Evolutionary conservation across 2,888 invertebrate genomes (phyloP).

Genomic region (Trichacis sp.): DNA sequence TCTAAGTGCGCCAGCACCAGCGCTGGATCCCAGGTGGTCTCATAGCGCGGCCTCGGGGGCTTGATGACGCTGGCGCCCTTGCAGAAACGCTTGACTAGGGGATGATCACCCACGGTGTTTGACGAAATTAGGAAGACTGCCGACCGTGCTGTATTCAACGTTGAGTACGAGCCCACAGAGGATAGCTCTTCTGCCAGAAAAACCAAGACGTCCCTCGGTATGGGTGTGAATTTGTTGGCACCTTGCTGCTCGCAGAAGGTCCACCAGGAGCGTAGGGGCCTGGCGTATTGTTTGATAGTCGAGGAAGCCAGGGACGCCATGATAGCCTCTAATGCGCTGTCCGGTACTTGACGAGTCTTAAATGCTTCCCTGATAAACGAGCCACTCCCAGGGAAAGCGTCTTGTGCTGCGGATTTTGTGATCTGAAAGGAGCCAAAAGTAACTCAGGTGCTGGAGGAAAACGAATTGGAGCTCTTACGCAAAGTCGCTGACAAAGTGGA

Average conservation of each 20-base stretch:
- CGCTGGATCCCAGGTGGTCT: conserved; percentile 46
- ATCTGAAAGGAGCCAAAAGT: conserved; percentile 40
- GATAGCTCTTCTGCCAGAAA: conserved; percentile 19
- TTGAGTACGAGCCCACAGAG: conserved; percentile 9
- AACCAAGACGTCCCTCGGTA: conserved; percentile 8
- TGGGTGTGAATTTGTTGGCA: conserved; percentile 11
- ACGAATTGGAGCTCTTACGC: conserved; percentile 13
- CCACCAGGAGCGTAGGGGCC: no score
- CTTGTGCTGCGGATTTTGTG: no score
- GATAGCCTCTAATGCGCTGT: no score
- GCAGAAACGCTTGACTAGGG: conserved; percentile 28
- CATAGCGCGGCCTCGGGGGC: conserved; percentile 41
- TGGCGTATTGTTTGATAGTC: no score
- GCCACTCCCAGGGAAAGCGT: no score
- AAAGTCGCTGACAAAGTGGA: conserved; percentile 42
- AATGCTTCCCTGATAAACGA: no score
- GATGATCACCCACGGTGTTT: neutral
- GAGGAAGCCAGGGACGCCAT: no score
- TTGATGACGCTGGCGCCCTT: conserved; percentile 39
- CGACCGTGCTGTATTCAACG: neutral
- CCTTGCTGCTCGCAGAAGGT: neutral
- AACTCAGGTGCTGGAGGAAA: conserved; percentile 21
- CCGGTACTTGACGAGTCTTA: no score
- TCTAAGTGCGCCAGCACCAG: conserved; percentile 40
- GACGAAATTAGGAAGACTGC: neutral